Evolutionary conservation across 2,888 invertebrate genomes (phyloP), one percentile per base, ranked within the genome.

Genomic region (Amphipoea oculea): DNA sequence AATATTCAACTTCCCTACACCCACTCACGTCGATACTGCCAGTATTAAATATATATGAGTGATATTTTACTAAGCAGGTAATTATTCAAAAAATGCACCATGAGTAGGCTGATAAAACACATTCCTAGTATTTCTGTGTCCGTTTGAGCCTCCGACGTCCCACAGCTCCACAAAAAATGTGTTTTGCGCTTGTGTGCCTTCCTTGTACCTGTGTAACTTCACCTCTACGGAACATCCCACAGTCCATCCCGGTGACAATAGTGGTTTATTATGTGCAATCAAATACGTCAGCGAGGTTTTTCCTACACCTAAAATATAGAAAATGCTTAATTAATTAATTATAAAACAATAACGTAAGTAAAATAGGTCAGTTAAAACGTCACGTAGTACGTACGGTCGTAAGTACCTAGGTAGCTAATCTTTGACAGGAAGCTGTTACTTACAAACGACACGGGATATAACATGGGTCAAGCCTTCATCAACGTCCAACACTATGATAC

Each of bases 151-250:
- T 9, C 99, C 99, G 76, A 99, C 98, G 94, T 99, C 99, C 98
- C 99, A 99, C 57, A 99, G 97, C 96, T 99, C 99, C 45, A 99
- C 97, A 94, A 99, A 99, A 94, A 98, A 99, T 9, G 98, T 98
- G 90, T 98, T 98, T 93, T 99, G 99, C 81, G 98, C 98, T 40
- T 99, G 98, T 0, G 99, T 99, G 2, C 99, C 99, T 95, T 99
- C 99, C 94, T 99, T 99, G 94, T 98, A 99, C 93, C 99, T 99
- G 93, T 99, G 99, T 72, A 99, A 96, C 97, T 99, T 99, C 0
- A 99, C 99, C 97, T 99, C 99, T 1, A 99, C 98, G 2, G 99
- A 98, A 94, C 99, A 99, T 3, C 99, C 99, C 65, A 99, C 98
- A 0, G 99, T 99, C 99, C 99, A 99, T 76, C 99, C 98, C 1